phyloP scores from a whole-genome alignment of 1,140 invertebrate genomes.

The Danaus melanippus region DNA sequence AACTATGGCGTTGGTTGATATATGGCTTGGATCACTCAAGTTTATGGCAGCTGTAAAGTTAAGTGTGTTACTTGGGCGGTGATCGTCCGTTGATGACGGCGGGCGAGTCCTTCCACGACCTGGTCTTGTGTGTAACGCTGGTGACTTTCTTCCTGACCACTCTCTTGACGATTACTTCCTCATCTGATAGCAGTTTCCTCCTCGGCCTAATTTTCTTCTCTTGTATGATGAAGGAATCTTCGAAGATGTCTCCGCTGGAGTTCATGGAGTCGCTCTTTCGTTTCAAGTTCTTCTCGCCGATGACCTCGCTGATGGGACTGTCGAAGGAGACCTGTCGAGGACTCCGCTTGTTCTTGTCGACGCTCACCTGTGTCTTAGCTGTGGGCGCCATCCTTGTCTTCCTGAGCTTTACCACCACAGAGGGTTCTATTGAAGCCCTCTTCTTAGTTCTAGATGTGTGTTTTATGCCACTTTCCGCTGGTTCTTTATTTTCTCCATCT shows the following conservation, averaged over 20 bases:
- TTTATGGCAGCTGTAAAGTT: too few species aligned
- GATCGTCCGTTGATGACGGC: slow-evolving; percentile 48
- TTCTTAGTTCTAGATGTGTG: slow-evolving; percentile 23
- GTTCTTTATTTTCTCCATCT: slow-evolving; percentile 32
- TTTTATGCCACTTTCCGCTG: slow-evolving; percentile 27
- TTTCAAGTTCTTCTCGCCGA: slow-evolving; percentile 35
- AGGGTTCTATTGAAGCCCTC: slow-evolving; percentile 43
- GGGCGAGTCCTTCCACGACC: slow-evolving; percentile 47
- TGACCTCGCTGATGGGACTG: slow-evolving; percentile 48
- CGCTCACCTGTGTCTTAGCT: slow-evolving; percentile 54
- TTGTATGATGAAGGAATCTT: slow-evolving; percentile 53
- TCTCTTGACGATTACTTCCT: slow-evolving; percentile 42
- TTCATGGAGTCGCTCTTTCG: slow-evolving; percentile 27
- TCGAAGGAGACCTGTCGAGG: slow-evolving; percentile 55
- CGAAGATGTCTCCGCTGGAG: slow-evolving; percentile 58
- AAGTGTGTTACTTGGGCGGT: slow-evolving; percentile 34
- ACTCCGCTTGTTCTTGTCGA: slow-evolving; percentile 31
- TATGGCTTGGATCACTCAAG: too few species aligned
- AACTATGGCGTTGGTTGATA: too few species aligned
- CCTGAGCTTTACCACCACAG: slow-evolving; percentile 46
- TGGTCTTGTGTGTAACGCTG: slow-evolving; percentile 32
- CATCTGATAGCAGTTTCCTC: slow-evolving; percentile 39
- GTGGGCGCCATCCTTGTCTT: slow-evolving; percentile 44
- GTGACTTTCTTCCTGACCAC: slow-evolving; percentile 49
- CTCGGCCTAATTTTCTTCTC: slow-evolving; percentile 43